These are phyloP conservation scores for Amblyornis subalaris DNA, from an alignment of 2,113 vertebrate genomes.

Conservation along the genomic window DNA sequence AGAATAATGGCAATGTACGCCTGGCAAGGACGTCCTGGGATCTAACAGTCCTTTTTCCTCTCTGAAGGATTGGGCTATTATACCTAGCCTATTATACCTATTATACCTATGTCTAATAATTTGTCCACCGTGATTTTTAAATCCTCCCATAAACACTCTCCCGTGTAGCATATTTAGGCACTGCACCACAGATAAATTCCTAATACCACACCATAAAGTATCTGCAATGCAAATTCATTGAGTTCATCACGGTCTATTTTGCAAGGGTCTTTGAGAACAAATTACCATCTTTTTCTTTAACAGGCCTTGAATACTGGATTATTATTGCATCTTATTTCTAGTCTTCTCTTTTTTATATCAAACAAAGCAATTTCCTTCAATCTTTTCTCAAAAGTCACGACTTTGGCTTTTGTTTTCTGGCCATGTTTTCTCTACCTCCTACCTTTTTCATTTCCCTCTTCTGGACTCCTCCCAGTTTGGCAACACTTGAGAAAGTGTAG, in stretches of 20 bases:
- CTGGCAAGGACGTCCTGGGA: background rate
- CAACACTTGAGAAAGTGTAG: background rate
- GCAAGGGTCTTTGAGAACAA: background rate
- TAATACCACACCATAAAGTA: background rate
- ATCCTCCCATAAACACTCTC: background rate
- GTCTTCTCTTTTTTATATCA: background rate
- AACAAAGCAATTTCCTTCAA: background rate
- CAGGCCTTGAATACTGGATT: background rate
- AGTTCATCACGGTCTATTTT: background rate
- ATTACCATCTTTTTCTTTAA: background rate
- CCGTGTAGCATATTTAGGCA: background rate
- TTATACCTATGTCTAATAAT: background rate
- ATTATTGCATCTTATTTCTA: background rate
- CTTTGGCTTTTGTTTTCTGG: background rate
- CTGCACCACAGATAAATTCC: background rate
- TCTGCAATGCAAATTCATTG: background rate
- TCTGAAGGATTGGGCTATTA: background rate
- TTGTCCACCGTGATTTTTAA: background rate
- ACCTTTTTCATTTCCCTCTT: background rate
- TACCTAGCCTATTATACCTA: too few relatives aligned
- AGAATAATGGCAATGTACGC: background rate
- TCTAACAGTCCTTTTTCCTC: background rate
- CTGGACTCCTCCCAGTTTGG: background rate
- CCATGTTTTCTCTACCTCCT: background rate
- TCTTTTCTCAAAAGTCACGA: background rate